These are phyloP conservation scores for Rousettus leschenaultii DNA, from an alignment of 2,113 vertebrate species.

Conservation along the genomic window DNA sequence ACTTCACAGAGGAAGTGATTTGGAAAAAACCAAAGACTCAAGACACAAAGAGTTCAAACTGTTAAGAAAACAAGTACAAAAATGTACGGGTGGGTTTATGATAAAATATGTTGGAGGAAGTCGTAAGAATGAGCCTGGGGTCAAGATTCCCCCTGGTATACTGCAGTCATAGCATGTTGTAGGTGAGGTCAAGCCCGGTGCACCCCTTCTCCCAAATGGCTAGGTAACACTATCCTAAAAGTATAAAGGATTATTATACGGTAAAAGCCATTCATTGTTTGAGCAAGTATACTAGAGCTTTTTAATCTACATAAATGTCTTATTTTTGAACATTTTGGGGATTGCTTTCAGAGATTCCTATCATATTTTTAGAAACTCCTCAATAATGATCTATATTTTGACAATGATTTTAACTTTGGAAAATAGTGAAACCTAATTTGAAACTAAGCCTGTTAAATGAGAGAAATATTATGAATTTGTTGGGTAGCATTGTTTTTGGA, in stretches of 20 bases:
- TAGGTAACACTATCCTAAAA: background rate
- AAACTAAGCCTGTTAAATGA: background rate
- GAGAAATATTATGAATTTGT: background rate
- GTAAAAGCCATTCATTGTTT: background rate
- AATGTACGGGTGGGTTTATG: background rate
- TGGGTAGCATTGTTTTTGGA: background rate
- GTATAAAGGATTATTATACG: background rate
- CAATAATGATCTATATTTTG: background rate
- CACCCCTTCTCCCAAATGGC: background rate
- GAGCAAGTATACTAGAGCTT: background rate
- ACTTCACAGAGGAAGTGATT: background rate
- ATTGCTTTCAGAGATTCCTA: background rate
- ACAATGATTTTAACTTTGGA: slow-evolving; percentile 3
- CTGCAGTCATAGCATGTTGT: background rate
- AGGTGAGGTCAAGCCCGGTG: background rate
- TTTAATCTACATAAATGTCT: background rate
- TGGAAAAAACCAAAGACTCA: background rate
- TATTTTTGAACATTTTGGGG: background rate
- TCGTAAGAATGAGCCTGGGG: background rate
- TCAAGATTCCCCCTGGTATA: background rate
- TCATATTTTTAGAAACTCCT: background rate
- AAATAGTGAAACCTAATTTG: background rate
- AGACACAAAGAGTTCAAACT: background rate
- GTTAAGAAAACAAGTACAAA: background rate
- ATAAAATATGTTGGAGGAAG: background rate